Percentiles rank a stretch among this genome's conserved stretches.
Conservation (phyloP, 2,888 invertebrate species). For the Trachelus iudaicus region DNA sequence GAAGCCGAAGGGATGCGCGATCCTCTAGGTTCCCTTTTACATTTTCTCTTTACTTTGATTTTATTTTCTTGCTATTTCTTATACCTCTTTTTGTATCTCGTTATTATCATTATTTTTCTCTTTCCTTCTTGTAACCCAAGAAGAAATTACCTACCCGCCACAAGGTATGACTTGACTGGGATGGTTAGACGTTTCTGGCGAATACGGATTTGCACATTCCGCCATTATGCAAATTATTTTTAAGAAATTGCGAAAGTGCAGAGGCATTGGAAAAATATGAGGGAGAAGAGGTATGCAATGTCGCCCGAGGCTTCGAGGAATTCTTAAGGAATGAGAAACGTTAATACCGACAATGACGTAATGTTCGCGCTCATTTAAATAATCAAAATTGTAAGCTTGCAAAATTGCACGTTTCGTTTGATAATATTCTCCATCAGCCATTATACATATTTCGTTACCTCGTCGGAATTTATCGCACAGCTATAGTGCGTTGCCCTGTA, state of each 20-base stretch:
- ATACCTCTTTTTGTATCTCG: constrained; percentile 6
- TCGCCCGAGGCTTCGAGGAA: constrained; percentile 39
- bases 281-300: constrained; percentile 48
- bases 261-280: constrained; percentile 18
- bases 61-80: constrained; percentile 18
- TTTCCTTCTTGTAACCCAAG: constrained; percentile 10
- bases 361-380: not conserved
- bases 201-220: constrained; percentile 51
- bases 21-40: not conserved
- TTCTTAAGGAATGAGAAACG: constrained; percentile 23
- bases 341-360: not conserved
- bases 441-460: not conserved
- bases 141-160: constrained; percentile 31
- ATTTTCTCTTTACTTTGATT: constrained; percentile 14
- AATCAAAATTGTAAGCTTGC: too few relatives aligned
- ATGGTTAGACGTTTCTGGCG: constrained; percentile 27
- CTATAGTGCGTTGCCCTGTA: not conserved
- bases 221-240: constrained; percentile 55
- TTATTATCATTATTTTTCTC: constrained; percentile 9
- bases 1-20: not conserved
- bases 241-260: constrained; percentile 39
- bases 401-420: not conserved
- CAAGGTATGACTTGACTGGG: constrained; percentile 15
- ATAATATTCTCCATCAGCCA: not conserved
- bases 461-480: not conserved